Evolutionary conservation across 2,113 vertebrate genomes (phyloP), one percentile per base, ranked within the genome.

Genomic region (Oncorhynchus nerka): DNA sequence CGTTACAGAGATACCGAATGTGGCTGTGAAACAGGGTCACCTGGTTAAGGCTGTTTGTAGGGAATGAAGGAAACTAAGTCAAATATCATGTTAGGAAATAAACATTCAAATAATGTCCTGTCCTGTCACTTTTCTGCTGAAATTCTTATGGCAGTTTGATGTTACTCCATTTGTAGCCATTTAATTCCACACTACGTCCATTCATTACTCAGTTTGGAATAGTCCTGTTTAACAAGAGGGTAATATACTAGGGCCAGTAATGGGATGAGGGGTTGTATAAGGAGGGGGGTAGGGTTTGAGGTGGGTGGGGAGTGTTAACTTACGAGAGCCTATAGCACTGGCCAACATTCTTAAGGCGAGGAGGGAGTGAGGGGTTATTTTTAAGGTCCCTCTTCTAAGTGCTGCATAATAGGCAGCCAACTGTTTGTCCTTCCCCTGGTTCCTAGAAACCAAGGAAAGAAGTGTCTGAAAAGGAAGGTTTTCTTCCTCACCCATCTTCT

Each of bases 361-460:
- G 15, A 55, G 51, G 13, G 34, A 26, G 68, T 8, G 5, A 4
- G 22, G 19, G 69, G 45, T 82, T 24, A 15, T 80, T 75, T 86
- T 82, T 79, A 75, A 19, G 48, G 32, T 45, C 3, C 13, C 16
- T 26, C 79, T 16, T 74, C 74, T 70, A 73, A 26, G 19, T 77
- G 76, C 74, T 28, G 3, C 61, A 75, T 28, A 64, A 51, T 67
- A 4, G 7, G 68, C 67, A 70, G 57, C 65, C 76, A 81, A 84
- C 81, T 86, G 83, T 64, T 74, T 66, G 75, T 55, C 24, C 73
- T 45, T 61, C 67, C 24, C 67, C 24, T 76, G 45, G 20, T 85
- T 89, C 83, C 71, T 57, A 28, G 81, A 87, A 85, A 49, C 28
- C 1, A 9, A 26, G 22, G 20, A 16, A 26, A 61, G n/a, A n/a